Percentiles rank a stretch among this genome's conserved stretches.
Evolutionary conservation across 2,888 invertebrate genomes (phyloP).

Genomic region (Philereme vetulata): DNA sequence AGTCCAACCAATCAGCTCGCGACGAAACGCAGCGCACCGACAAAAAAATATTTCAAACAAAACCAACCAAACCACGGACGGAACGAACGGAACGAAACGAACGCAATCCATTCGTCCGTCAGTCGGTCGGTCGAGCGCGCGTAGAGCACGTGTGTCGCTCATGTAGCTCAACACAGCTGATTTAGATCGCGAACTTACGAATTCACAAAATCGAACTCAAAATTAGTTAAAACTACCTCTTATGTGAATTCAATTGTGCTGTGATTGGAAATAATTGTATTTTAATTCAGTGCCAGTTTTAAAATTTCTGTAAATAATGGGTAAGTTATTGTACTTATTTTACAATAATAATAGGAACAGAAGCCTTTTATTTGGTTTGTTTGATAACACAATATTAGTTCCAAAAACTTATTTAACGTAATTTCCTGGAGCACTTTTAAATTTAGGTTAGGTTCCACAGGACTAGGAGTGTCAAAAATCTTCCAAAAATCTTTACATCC

Average conservation of each 20-base stretch:
- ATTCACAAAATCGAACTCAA: conserved; percentile 48
- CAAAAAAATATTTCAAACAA: conserved; percentile 34
- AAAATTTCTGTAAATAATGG: conserved; percentile 54
- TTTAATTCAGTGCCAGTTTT: conserved; percentile 47
- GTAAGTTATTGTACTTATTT: conserved; percentile 48
- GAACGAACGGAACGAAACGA: conserved; percentile 45
- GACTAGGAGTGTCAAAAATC: no score
- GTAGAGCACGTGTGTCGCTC: conserved; percentile 51
- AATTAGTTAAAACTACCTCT: conserved; percentile 36
- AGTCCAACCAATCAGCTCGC: conserved; percentile 8
- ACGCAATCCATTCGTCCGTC: conserved; percentile 63
- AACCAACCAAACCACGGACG: conserved; percentile 42
- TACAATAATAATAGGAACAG: not conserved
- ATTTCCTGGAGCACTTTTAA: no score
- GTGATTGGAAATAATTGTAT: conserved; percentile 43
- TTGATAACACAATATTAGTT: not conserved
- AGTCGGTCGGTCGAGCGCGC: conserved; percentile 67
- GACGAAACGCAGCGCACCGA: conserved; percentile 11
- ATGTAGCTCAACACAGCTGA: conserved; percentile 55
- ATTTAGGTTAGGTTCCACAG: no score
- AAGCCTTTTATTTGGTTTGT: not conserved
- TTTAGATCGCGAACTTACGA: conserved; percentile 65
- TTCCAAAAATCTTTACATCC: no score
- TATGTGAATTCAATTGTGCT: conserved; percentile 49
- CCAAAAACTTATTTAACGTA: no score